Conservation (phyloP, 2,113 vertebrate species). For the Hemibagrus wyckioides region DNA sequence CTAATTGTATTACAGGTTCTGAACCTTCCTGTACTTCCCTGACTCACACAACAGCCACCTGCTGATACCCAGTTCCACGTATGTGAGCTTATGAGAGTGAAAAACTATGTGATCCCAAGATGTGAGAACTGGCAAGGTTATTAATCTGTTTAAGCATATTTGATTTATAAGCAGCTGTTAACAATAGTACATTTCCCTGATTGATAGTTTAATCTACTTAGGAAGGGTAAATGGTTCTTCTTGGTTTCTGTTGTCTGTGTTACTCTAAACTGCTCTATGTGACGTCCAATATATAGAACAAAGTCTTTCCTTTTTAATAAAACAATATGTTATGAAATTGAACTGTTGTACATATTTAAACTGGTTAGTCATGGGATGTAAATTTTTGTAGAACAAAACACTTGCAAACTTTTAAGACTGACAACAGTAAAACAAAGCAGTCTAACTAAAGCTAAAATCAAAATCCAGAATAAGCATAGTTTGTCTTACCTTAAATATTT, state of each 20-base stretch:
- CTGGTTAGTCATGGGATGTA: slow-evolving; percentile 29
- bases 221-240: background rate
- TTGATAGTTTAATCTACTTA: too few species aligned
- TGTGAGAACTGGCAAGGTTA: background rate
- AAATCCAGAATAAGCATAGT: background rate
- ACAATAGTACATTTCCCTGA: background rate
- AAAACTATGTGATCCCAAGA: slow-evolving; percentile 3
- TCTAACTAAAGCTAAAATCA: background rate
- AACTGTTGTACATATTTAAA: slow-evolving; percentile 27
- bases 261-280: background rate
- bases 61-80: slow-evolving; percentile 40
- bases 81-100: slow-evolving; percentile 38
- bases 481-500: slow-evolving; percentile 73
- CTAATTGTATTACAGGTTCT: background rate
- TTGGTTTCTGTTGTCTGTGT: background rate
- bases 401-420: background rate
- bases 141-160: background rate
- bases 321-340: background rate
- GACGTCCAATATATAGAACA: background rate
- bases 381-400: background rate
- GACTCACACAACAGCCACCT: slow-evolving; percentile 21
- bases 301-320: background rate
- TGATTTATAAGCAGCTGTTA: background rate
- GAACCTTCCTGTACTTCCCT: slow-evolving; percentile 21
- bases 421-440: background rate